Base-by-base conservation (phyloP, 2,888 invertebrate genomes). In the Amorpha juglandis region DNA sequence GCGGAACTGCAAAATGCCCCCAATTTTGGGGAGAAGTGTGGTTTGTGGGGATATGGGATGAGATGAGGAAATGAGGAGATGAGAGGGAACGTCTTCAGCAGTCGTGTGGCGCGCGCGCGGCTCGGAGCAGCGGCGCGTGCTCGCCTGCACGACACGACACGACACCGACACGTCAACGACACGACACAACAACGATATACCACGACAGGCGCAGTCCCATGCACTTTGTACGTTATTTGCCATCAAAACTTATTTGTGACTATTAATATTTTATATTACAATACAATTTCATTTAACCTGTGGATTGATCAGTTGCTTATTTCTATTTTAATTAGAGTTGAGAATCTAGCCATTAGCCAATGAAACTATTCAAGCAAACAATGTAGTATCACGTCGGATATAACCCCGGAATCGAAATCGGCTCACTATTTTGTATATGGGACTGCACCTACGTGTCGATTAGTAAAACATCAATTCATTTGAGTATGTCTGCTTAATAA, bases 101-200 rank as follows among this genome's bases (percentile, higher is more conserved):
- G 81, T 77, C 74, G 78, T 78, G 84, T 68, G 82, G 78, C 73
- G 80, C 82, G 74, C 82, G 80, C 80, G 84, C 75, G 81, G 82
- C 82, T 70, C 87, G 86, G 74, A 92, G 92, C 86, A 91, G 79
- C 79, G 92, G 92, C 77, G 90, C 89, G 83, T 87, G 89, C 78
- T 91, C 92, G 85, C 89, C 92, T 90, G 88, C 75, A 75, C 77
- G 70, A 71, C 71, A 73, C 76, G 68, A 74, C 73, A 73, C 73
- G 70, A 71, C 77, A 76, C 69, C 78, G 73, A 74, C 78, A 76
- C 78, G 78, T 76, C 79, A 77, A 77, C 79, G 78, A 79, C 79
- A 80, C 78, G 75, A 78, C 76, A 78, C 77, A 76, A 76, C 76
- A 67, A 74, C 74, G 70, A 76, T 67, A 74, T 72, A 69, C 70